Conservation (phyloP, 1,140 invertebrate genomes). For the Melitaea cinxia region DNA sequence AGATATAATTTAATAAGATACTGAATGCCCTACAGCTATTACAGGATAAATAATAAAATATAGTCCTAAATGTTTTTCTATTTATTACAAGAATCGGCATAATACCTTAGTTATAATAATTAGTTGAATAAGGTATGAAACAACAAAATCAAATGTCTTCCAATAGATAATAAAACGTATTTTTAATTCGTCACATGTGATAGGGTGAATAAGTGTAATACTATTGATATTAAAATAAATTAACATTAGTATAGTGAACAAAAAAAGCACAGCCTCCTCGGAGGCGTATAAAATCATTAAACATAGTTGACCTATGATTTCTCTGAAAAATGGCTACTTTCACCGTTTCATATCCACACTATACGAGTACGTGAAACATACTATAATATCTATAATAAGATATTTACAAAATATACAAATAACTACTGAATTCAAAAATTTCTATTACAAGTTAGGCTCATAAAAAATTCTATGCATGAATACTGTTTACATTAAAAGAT, state of each 20-base stretch:
- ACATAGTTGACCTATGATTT: not conserved
- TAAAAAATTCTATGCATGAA: too few relatives aligned
- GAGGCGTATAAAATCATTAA: too few relatives aligned
- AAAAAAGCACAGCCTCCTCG: too few relatives aligned
- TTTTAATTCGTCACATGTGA: slow-evolving; percentile 23
- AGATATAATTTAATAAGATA: slow-evolving; percentile 8
- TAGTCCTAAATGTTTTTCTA: slow-evolving; percentile 2
- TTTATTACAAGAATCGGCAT: slow-evolving; percentile 3
- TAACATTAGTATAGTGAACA: not conserved
- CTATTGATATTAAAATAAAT: slow-evolving; percentile 2
- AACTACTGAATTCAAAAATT: too few relatives aligned
- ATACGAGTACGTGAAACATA: too few relatives aligned
- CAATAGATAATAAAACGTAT: slow-evolving; percentile 3
- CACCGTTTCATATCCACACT: too few relatives aligned
- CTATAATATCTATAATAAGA: too few relatives aligned
- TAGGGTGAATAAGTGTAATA: slow-evolving; percentile 19
- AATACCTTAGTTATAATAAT: not conserved
- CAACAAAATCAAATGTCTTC: slow-evolving; percentile 40
- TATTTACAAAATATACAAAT: too few relatives aligned
- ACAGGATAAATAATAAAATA: slow-evolving; percentile 32
- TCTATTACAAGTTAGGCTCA: too few relatives aligned
- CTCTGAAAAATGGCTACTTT: not conserved
- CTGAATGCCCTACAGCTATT: slow-evolving; percentile 33
- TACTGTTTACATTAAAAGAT: too few relatives aligned
- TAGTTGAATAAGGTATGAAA: slow-evolving; percentile 15